Evolutionary conservation across 1,140 invertebrate species (phyloP), one percentile per base, ranked within the genome.

Genomic region (Drosophila nikananu): DNA sequence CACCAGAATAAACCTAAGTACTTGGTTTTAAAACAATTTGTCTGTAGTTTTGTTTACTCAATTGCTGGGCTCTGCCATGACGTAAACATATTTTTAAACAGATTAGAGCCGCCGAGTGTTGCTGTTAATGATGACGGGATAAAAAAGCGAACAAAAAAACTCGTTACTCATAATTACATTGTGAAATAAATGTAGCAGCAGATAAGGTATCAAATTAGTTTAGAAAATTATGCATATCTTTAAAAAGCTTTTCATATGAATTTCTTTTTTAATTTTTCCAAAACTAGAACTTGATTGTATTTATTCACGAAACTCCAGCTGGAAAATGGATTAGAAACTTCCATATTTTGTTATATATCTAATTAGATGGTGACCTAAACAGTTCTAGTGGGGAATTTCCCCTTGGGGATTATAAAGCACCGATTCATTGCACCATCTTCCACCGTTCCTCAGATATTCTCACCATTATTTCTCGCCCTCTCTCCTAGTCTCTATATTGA

Each of bases 51-150:
- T 63, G 17, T 44, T 66, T 63, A 32, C 10, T 25, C 32, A 66
- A 19, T 27, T 44, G 39, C 3, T 32, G 23, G 13, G 62, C 37
- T 13, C n/a, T 21, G 55, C 5, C 37, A 41, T 65, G 39, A 66
- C 63, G 58, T 35, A 66, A 25, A 9, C 58, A 44, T 44, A 66
- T 35, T 66, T 63, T 63, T 32, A 17, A 46, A 66, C 58, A 66
- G 58, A 66, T 63, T 65, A 63, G 57, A 23, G 27, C 15, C 27
- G 25, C 12, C 3, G 32, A 5, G n/a, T 44, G 37, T 27, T 23
- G 39, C 19, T 44, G 27, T n/a, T 27, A 61, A 32, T 65, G 35
- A 23, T 23, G 25, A 41, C 25, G 62, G 51, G 55, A 13, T 42
- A 42, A 19, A 39, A 35, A 35, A 19, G 21, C 27, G 17, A 25